Evolutionary conservation across 2,797 vertebrate species (phyloP).

Genomic region (Geotria australis): DNA sequence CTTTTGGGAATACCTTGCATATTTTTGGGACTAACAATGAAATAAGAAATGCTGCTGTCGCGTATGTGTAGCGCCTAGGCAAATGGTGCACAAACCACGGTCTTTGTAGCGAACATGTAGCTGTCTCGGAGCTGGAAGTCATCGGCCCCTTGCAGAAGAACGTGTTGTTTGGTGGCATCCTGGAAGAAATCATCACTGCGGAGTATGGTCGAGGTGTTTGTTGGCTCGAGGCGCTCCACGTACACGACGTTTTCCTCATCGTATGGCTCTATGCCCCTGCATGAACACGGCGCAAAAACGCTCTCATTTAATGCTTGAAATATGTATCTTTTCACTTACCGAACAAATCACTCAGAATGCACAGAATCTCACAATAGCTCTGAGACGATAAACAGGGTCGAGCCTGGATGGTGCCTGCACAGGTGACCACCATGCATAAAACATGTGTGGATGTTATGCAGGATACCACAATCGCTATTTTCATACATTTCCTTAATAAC

Average conservation of each 20-base stretch:
- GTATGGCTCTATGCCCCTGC: conserved; percentile 57
- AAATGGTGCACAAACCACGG: conserved; percentile 25
- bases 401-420: no score
- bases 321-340: neutral
- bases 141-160: conserved; percentile 51
- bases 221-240: conserved; percentile 60
- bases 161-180: conserved; percentile 35
- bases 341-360: neutral
- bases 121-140: conserved; percentile 85
- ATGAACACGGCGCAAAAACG: neutral
- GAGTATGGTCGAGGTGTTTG: conserved; percentile 41
- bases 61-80: neutral
- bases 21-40: no score
- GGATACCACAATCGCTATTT: no score
- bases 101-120: conserved; percentile 84
- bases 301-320: no score
- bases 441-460: no score
- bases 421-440: no score
- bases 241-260: conserved; percentile 51
- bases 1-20: no score
- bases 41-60: no score
- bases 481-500: no score
- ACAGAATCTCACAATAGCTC: neutral
- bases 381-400: no score
- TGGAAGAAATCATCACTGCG: conserved; percentile 90